A percentile compares a stretch with the other conserved stretches of the same genome.
Evolutionary conservation across 2,888 invertebrate genomes (phyloP).

Genomic region (Lagria hirta): DNA sequence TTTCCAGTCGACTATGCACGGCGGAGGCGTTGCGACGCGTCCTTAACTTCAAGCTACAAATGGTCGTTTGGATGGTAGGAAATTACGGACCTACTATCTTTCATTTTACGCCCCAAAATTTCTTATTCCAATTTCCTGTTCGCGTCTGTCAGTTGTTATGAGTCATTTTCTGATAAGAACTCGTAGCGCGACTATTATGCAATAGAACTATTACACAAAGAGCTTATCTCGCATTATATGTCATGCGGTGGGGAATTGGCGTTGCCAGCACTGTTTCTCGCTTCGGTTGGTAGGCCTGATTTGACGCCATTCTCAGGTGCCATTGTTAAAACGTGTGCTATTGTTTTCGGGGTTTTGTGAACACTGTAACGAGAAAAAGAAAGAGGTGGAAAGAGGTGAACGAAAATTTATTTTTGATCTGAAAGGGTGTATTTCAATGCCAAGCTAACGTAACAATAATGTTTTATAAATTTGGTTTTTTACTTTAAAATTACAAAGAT

Average conservation of each 20-base stretch:
- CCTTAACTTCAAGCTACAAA: conserved; percentile 45
- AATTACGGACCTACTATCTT: conserved; percentile 75
- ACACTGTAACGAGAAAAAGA: too few relatives aligned
- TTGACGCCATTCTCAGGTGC: conserved; percentile 45
- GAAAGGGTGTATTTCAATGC: too few relatives aligned
- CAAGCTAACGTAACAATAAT: too few relatives aligned
- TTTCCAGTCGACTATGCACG: conserved; percentile 39
- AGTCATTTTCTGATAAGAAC: conserved; percentile 73
- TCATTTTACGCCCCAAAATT: conserved; percentile 77
- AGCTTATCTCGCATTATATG: conserved; percentile 55
- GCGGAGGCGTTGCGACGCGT: conserved; percentile 6
- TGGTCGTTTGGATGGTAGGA: conserved; percentile 57
- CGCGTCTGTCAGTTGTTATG: conserved; percentile 65
- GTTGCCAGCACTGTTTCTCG: conserved; percentile 47
- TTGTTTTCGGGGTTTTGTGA: conserved; percentile 26
- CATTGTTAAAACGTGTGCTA: conserved; percentile 36
- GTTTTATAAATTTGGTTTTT: too few relatives aligned
- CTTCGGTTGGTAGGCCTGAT: conserved; percentile 43
- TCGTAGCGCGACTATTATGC: conserved; percentile 55
- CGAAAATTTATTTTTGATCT: too few relatives aligned
- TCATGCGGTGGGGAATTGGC: conserved; percentile 54
- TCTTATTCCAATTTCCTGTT: conserved; percentile 73
- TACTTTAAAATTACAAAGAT: too few relatives aligned
- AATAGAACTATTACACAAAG: conserved; percentile 57
- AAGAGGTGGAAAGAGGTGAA: too few relatives aligned